These are phyloP conservation scores for Amorpha juglandis DNA, from an alignment of 2,888 invertebrate genomes.

Conservation along the genomic window DNA sequence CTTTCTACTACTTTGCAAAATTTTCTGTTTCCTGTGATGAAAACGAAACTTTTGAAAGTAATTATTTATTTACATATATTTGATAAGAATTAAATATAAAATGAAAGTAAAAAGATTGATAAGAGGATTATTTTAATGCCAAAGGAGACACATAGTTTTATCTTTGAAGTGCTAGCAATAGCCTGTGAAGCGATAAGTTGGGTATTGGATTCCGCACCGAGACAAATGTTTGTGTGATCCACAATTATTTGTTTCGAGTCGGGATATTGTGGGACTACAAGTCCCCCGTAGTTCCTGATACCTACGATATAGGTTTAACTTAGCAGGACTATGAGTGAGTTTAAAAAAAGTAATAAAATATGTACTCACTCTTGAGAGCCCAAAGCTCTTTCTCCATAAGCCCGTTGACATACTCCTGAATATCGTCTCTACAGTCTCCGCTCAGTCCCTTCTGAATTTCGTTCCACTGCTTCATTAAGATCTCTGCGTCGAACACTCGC, in stretches of 20 bases:
- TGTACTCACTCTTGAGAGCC: constrained; percentile 89
- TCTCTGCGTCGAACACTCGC: constrained; percentile 83
- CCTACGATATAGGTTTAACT: too few species aligned
- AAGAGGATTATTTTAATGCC: background rate
- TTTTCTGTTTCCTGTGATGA: background rate
- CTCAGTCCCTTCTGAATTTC: constrained; percentile 74
- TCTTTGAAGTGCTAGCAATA: too few species aligned
- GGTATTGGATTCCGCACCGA: too few species aligned
- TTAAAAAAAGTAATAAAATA: constrained; percentile 31
- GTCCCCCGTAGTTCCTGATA: too few species aligned
- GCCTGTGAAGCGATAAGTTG: too few species aligned
- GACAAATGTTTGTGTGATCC: too few species aligned
- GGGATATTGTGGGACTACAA: too few species aligned
- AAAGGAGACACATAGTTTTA: too few species aligned
- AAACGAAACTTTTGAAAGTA: background rate
- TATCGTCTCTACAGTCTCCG: constrained; percentile 81
- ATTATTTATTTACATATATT: background rate
- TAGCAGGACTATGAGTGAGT: too few species aligned
- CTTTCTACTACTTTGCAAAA: constrained; percentile 1
- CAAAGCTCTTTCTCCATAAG: constrained; percentile 84
- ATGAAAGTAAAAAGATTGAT: background rate
- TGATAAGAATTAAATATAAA: background rate
- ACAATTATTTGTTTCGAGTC: too few species aligned
- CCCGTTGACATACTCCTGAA: constrained; percentile 85
- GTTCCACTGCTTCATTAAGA: constrained; percentile 83